Percentiles rank a stretch among this genome's conserved stretches.
Conservation (phyloP, 2,888 invertebrate genomes). For the Hemithea aestivaria region DNA sequence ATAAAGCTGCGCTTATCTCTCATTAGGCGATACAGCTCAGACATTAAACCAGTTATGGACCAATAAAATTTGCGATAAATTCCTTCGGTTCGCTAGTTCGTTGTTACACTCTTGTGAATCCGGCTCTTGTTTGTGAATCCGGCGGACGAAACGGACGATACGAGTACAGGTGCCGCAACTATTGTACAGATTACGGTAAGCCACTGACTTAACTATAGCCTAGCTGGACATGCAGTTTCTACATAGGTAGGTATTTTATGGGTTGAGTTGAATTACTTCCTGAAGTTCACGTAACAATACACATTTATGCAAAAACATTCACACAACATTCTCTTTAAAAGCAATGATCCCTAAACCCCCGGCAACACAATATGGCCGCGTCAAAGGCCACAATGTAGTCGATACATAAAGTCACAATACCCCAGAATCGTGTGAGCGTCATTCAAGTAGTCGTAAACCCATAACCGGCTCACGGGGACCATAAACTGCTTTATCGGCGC, state of each 20-base stretch:
- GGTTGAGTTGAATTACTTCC: too few relatives aligned
- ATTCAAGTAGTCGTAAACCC: constrained; percentile 24
- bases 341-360: too few relatives aligned
- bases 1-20: constrained; percentile 43
- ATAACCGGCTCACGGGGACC: constrained; percentile 28
- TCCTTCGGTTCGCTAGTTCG: constrained; percentile 22
- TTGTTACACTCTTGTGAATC: constrained; percentile 1
- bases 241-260: too few relatives aligned
- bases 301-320: too few relatives aligned
- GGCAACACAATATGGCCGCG: too few relatives aligned
- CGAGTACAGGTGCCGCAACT: too few relatives aligned
- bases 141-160: too few relatives aligned
- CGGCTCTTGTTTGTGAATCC: constrained; percentile 1
- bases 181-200: too few relatives aligned
- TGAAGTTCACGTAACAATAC: too few relatives aligned
- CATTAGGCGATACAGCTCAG: constrained; percentile 48
- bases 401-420: constrained; percentile 9
- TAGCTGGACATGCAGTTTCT: too few relatives aligned
- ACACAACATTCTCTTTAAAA: too few relatives aligned
- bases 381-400: constrained; percentile 8
- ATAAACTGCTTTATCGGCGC: constrained; percentile 30
- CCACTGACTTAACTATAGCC: too few relatives aligned
- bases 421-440: constrained; percentile 9
- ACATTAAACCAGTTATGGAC: constrained; percentile 42
- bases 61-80: constrained; percentile 52